Conservation (phyloP, 2,888 invertebrate species). For the Gymnocheta viridis region DNA sequence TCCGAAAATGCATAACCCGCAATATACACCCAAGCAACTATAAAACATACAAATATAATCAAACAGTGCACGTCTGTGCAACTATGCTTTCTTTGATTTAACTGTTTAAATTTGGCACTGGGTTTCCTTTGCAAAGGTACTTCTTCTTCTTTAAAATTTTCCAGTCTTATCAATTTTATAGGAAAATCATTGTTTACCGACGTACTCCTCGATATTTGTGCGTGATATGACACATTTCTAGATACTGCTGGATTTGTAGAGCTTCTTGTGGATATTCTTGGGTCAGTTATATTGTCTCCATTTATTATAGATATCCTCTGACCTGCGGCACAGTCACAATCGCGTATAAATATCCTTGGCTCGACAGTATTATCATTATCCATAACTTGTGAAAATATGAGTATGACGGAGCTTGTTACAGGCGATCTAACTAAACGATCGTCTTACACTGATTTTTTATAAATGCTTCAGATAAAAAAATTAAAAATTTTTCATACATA, state of each 20-base stretch:
- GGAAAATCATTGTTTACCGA: not conserved
- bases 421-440: not conserved
- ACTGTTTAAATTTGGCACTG: conserved; percentile 6
- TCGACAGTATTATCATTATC: conserved; percentile 7
- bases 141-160: conserved; percentile 19
- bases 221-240: not conserved
- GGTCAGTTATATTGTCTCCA: not conserved
- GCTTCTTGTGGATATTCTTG: conserved; percentile 10
- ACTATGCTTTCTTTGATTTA: conserved; percentile 84
- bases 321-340: not conserved
- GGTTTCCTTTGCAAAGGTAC: conserved; percentile 28
- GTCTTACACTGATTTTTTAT: not conserved
- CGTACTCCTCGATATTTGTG: conserved; percentile 24
- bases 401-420: not conserved
- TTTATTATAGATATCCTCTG: conserved; percentile 17
- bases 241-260: conserved; percentile 13
- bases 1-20: conserved; percentile 86
- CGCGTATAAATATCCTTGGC: conserved; percentile 10
- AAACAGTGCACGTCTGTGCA: conserved; percentile 96
- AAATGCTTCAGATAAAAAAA: not conserved
- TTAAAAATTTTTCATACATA: no score
- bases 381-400: conserved; percentile 13
- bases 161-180: not conserved
- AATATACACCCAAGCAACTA: conserved; percentile 90
- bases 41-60: conserved; percentile 89